These are phyloP conservation scores for Peromyscus nudipes DNA, from an alignment of 2,797 vertebrate species.

Conservation along the genomic window DNA sequence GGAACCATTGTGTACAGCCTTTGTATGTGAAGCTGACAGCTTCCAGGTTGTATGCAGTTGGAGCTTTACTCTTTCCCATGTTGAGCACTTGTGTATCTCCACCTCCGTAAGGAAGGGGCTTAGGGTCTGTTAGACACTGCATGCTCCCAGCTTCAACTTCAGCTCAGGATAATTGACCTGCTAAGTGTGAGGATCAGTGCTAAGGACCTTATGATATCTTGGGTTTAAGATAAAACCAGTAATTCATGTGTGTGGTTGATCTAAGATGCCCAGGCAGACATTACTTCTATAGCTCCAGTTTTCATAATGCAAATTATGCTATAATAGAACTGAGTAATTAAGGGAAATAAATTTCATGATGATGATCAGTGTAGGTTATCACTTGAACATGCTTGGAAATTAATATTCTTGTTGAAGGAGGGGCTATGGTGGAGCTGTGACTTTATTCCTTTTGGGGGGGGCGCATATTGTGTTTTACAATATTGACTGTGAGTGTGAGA, in stretches of 20 bases:
- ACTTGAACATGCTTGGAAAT: slow-evolving; percentile 21
- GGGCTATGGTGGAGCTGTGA: neutral
- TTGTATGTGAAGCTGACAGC: neutral
- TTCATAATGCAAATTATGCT: neutral
- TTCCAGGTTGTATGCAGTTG: neutral
- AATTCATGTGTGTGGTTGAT: neutral
- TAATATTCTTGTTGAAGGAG: neutral
- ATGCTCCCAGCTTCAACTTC: neutral
- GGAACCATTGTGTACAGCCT: neutral
- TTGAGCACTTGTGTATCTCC: neutral
- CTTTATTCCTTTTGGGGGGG: neutral
- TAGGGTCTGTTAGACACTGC: neutral
- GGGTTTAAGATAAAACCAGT: neutral
- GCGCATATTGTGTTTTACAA: neutral
- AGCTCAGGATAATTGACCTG: neutral
- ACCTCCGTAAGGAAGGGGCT: neutral
- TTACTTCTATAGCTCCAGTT: neutral
- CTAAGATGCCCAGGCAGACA: neutral
- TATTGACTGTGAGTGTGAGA: neutral
- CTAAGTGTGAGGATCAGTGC: neutral
- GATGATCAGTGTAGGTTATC: neutral
- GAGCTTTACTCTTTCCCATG: neutral
- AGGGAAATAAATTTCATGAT: neutral
- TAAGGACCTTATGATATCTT: neutral
- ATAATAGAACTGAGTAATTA: neutral